Evolutionary conservation across 2,888 invertebrate genomes (phyloP), one percentile per base, ranked within the genome.

Genomic region (Rhopalosiphum nymphaeae): DNA sequence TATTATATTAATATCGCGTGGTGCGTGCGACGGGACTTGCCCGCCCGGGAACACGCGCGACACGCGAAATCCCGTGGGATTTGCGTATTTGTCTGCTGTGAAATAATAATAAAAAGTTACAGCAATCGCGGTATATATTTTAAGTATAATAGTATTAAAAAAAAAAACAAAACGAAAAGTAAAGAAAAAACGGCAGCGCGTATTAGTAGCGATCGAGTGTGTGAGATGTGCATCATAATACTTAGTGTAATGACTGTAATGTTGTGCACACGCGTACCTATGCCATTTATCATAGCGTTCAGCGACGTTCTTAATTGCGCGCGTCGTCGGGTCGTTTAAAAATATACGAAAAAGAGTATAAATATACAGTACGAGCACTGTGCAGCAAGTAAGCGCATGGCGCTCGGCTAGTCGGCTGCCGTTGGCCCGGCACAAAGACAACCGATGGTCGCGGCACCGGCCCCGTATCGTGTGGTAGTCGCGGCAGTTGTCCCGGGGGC

Each of bases 401-500:
- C 87, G 93, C 56, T 89, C 93, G 44, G 44, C 44, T 46, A 46
- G 44, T 46, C 44, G 89, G 67, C 29, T 36, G 86, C 46, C 46
- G 61, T 86, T 85, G 57, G 91, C 57, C 42, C 89, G 92, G 91
- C 86, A 87, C 92, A 88, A 88, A 88, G 92, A 61, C 86, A 87
- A 53, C 89, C 89, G 93, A 57, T 84, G 44, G 91, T 85, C 44
- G 13, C 53, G 86, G 29, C 91, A 61, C 44, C 91, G 91, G 29
- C 87, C 42, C 61, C 91, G 91, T 46, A 86, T 49, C 29, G 85
- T 42, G 85, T 29, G 85, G 85, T 57, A 78, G 61, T 46, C 93
- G 53, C 29, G 25, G 91, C 36, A 78, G 36, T 93, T 44, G 93
- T 93, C 84, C 93, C 56, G 93, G 93, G 93, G 93, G 93, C 93